phyloP scores from a whole-genome alignment of 2,113 vertebrate genomes.

The Aptenodytes forsteri region DNA sequence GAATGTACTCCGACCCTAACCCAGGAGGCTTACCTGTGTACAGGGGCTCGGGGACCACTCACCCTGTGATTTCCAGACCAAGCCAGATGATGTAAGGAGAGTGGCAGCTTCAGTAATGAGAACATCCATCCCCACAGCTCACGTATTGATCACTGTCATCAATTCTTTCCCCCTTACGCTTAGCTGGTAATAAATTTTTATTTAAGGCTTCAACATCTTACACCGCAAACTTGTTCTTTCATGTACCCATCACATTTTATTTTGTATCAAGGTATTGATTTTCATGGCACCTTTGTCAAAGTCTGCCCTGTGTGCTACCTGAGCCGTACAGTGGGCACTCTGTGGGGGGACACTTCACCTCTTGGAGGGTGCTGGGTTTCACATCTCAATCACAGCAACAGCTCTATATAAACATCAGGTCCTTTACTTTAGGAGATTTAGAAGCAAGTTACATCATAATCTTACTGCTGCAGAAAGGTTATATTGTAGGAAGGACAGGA shows the following conservation, averaged over 20 bases:
- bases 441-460: neutral
- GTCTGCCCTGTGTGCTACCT: neutral
- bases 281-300: neutral
- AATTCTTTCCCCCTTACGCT: neutral
- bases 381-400: neutral
- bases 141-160: no score
- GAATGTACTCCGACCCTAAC: accelerated
- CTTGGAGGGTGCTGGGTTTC: neutral
- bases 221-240: neutral
- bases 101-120: neutral
- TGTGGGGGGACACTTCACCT: accelerated
- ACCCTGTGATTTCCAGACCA: neutral
- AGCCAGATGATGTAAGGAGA: neutral
- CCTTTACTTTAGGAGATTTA: neutral
- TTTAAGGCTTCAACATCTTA: neutral
- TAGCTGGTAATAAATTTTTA: neutral
- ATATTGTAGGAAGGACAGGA: neutral
- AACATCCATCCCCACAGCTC: neutral
- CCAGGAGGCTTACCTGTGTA: no score
- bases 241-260: neutral
- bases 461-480: neutral
- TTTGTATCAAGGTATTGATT: neutral
- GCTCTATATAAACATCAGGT: neutral
- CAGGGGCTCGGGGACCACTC: neutral
- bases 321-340: accelerated